A percentile compares a stretch with the other conserved stretches of the same genome.
Evolutionary conservation across 2,113 vertebrate genomes (phyloP).

Genomic region (Eretmochelys imbricata): DNA sequence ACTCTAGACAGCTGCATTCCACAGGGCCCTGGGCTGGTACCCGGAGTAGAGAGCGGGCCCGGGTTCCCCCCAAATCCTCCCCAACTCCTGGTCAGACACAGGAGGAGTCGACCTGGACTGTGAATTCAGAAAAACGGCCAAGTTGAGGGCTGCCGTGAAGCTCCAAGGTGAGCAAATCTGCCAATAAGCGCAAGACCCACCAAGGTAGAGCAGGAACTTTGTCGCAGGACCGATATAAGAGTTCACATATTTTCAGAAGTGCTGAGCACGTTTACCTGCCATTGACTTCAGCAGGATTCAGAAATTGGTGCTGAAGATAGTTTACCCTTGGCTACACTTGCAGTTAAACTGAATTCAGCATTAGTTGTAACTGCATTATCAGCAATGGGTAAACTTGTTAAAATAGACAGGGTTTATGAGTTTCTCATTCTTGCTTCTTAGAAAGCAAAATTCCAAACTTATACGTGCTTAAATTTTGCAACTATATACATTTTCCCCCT

Average conservation of each 20-base stretch:
- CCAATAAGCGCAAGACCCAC: too few relatives aligned
- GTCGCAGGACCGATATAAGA: neutral
- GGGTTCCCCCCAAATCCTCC: too few relatives aligned
- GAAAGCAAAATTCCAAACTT: slow-evolving; percentile 63
- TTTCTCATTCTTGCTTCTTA: slow-evolving; percentile 39
- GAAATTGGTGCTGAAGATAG: neutral
- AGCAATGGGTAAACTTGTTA: slow-evolving; percentile 67
- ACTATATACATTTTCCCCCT: slow-evolving; percentile 50
- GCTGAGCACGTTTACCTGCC: neutral
- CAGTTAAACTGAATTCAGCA: slow-evolving; percentile 56
- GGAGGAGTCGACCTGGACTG: too few relatives aligned
- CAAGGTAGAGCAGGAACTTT: too few relatives aligned
- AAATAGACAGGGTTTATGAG: slow-evolving; percentile 68
- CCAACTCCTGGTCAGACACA: too few relatives aligned
- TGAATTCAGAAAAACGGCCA: too few relatives aligned
- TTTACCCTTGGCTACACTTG: slow-evolving; percentile 61
- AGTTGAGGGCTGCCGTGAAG: too few relatives aligned
- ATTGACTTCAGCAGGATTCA: neutral
- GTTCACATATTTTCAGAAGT: neutral
- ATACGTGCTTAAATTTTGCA: slow-evolving; percentile 43
- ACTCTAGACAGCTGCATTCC: too few relatives aligned
- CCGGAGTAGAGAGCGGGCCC: too few relatives aligned
- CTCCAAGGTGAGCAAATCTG: too few relatives aligned
- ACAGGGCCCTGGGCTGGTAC: too few relatives aligned
- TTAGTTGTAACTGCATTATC: slow-evolving; percentile 60